Conservation (phyloP, 92 coral and sea anemone species). For the Metridium senile region DNA sequence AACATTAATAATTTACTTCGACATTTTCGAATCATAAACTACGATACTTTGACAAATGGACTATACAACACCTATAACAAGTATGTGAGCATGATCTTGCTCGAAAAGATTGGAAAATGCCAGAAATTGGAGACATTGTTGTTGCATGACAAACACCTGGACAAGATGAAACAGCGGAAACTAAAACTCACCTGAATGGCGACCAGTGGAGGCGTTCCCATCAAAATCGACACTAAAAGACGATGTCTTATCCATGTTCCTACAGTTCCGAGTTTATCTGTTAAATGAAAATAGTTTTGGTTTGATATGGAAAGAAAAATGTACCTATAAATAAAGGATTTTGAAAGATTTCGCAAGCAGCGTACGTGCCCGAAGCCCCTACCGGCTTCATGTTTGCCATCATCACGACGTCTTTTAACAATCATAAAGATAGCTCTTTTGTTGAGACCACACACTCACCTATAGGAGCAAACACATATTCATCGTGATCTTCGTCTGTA, state of each 20-base stretch:
- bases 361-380: not conserved
- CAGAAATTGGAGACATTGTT: not conserved
- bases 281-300: slow-evolving; percentile 5
- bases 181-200: slow-evolving; percentile 83
- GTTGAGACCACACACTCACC: slow-evolving; percentile 49
- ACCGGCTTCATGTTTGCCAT: slow-evolving; percentile 27
- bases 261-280: slow-evolving; percentile 92
- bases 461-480: slow-evolving; percentile 92
- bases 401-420: not conserved
- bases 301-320: not conserved
- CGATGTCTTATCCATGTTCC: slow-evolving; percentile 99
- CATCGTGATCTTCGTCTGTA: slow-evolving; percentile 70
- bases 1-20: slow-evolving; percentile 1
- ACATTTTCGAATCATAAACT: slow-evolving; percentile 7
- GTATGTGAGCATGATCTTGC: not conserved
- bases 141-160: slow-evolving; percentile 9
- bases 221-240: slow-evolving; percentile 80
- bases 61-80: not conserved
- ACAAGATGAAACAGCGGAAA: not conserved
- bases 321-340: not conserved
- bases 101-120: not conserved
- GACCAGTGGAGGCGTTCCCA: slow-evolving; percentile 96
- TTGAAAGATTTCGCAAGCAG: not conserved
- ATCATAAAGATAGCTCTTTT: not conserved
- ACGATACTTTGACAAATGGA: slow-evolving; percentile 18